Conservation (phyloP, 1,140 invertebrate genomes). For the Bombus consobrinus region DNA sequence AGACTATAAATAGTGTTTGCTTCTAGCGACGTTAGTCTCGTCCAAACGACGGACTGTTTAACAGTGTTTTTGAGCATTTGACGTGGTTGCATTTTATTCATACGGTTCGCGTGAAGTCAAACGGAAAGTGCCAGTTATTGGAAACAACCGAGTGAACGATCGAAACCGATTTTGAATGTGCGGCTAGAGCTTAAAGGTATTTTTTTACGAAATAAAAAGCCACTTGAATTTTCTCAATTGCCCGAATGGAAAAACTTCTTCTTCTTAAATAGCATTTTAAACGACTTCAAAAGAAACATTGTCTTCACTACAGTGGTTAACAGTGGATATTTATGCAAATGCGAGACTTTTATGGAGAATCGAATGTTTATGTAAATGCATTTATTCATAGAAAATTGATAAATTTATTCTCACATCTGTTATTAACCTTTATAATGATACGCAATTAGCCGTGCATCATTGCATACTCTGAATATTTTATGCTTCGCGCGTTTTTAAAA, state of each 20-base stretch:
- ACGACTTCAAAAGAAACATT: not conserved
- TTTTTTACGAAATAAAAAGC: not conserved
- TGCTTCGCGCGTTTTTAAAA: no score
- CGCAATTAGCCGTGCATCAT: no score
- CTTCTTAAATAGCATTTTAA: not conserved
- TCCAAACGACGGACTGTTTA: slow-evolving; percentile 34
- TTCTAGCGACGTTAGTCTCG: not conserved
- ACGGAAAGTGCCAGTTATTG: not conserved
- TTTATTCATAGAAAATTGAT: not conserved
- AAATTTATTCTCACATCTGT: not conserved
- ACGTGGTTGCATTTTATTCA: not conserved
- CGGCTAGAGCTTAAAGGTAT: not conserved
- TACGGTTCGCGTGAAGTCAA: not conserved
- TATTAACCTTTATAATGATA: no score
- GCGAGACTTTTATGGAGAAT: not conserved
- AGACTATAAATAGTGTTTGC: slow-evolving; percentile 44
- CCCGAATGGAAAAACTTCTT: not conserved
- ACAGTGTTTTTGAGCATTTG: slow-evolving; percentile 35
- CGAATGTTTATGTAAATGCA: not conserved
- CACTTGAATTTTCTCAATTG: not conserved
- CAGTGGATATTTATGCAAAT: not conserved
- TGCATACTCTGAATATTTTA: no score
- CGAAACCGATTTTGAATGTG: not conserved
- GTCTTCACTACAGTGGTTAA: not conserved
- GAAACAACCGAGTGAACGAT: no score